Evolutionary conservation across 2,797 vertebrate species (phyloP), one percentile per base, ranked within the genome.

Genomic region (Micropoecilia bifurca): DNA sequence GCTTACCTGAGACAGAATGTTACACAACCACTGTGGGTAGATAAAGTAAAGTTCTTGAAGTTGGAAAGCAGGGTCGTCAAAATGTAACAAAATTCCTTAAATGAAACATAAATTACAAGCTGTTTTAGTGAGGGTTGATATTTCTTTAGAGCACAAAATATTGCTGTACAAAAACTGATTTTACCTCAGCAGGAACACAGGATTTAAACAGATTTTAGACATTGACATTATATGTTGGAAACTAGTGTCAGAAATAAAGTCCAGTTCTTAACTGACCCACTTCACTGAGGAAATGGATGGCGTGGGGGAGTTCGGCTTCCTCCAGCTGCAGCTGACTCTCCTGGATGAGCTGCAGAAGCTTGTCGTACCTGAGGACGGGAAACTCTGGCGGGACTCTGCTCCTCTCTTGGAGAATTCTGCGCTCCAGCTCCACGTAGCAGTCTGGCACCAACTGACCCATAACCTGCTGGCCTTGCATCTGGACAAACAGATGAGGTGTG

Each of bases 361-460:
- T 90, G 18, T 92, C 95, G 85, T 90, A 97, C 81, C 91, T 93
- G 78, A 99, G 96, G 46, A 99, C 96, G 0, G 99, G 98, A 91
- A 99, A 99, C 91, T 98, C 97, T 3, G 88, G 4, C 0, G 96
- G 92, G 71, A 96, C 96, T 0, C 92, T 92, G 84, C 87, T 91
- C 74, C 97, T 96, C 92, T 98, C 97, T 68, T 90, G 92, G 78
- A 98, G 93, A 87, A 99, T 87, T 85, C 95, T 95, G 75, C 96
- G 97, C 93, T 99, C 97, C 83, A 99, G 95, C 91, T 99, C 97
- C 81, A 99, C 94, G 6, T 99, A 99, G 92, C 97, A 98, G 89
- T 99, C 97, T 53, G 99, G 99, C 85, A 99, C 96, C 85, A 99
- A 93, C 95, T 99, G 98, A 4, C 98, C 98, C 85, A 99, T 97